Percentiles rank a stretch among this genome's conserved stretches.
phyloP scores from a whole-genome alignment of 1,140 invertebrate genomes.

The Eubasilissa regina region DNA sequence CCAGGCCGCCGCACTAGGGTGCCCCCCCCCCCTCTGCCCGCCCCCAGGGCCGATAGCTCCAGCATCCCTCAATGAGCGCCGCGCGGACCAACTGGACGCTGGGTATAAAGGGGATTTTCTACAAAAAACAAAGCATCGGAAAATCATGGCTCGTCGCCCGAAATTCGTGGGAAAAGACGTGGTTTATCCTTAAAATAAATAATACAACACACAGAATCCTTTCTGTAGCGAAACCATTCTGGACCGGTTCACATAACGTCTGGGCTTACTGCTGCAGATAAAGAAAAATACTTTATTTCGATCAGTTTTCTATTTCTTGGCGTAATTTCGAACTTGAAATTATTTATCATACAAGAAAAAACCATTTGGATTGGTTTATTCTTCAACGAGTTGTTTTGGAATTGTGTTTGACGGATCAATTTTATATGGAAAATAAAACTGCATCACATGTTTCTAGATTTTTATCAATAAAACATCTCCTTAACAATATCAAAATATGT shows the following conservation, averaged over 20 bases:
- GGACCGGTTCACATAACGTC: neutral
- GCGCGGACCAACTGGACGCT: neutral
- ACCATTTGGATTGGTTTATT: no score
- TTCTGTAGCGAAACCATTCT: conserved; percentile 18
- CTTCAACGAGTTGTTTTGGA: no score
- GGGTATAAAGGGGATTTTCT: conserved; percentile 30
- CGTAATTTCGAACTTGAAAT: neutral
- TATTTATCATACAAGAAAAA: no score
- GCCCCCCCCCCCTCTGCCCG: neutral
- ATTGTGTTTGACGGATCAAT: no score
- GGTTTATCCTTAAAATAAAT: conserved; percentile 39
- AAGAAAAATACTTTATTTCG: neutral
- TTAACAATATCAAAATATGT: no score
- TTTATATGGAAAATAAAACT: no score
- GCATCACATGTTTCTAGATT: no score
- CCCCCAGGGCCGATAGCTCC: no score
- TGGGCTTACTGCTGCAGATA: neutral
- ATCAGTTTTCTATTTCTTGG: neutral
- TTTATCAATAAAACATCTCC: no score
- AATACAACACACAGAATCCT: conserved; percentile 25
- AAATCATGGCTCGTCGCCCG: conserved; percentile 35
- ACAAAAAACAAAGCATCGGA: conserved; percentile 38
- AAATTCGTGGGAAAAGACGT: conserved; percentile 29
- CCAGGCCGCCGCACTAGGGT: neutral
- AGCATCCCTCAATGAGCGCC: neutral